phyloP scores from a whole-genome alignment of 1,140 invertebrate genomes.

The Drepana arcuata region DNA sequence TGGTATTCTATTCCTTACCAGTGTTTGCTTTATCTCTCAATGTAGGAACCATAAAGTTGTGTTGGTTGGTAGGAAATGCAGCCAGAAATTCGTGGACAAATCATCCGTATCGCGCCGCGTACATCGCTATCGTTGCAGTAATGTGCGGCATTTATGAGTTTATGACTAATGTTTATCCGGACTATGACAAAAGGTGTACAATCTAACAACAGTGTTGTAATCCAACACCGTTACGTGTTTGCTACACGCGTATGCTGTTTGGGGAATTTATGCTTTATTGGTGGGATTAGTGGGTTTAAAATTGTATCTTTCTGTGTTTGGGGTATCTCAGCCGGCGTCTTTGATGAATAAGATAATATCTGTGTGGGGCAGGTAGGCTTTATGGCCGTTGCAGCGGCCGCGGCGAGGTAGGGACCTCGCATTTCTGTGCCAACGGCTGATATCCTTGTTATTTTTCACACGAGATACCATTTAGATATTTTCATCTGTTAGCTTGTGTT shows the following conservation, averaged over 20 bases:
- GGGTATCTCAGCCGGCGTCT: conserved; percentile 37
- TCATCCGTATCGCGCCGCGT: neutral
- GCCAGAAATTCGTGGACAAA: too few relatives aligned
- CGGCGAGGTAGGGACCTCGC: too few relatives aligned
- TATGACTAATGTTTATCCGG: conserved; percentile 44
- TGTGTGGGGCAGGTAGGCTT: conserved; percentile 57
- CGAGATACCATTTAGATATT: too few relatives aligned
- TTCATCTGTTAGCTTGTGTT: too few relatives aligned
- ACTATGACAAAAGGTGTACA: conserved; percentile 53
- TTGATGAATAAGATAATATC: conserved; percentile 60
- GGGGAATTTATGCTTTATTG: conserved; percentile 6
- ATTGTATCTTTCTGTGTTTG: conserved; percentile 27
- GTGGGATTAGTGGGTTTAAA: conserved; percentile 6
- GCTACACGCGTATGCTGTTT: too few relatives aligned
- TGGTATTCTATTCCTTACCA: too few relatives aligned
- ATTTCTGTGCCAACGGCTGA: conserved; percentile 16
- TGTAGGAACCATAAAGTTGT: too few relatives aligned
- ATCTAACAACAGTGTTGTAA: conserved; percentile 55
- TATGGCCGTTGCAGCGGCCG: conserved; percentile 28
- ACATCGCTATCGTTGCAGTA: neutral
- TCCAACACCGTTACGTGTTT: conserved; percentile 50
- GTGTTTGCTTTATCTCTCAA: too few relatives aligned
- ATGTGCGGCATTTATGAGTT: conserved; percentile 7
- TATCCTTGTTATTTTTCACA: conserved; percentile 27
- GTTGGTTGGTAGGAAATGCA: too few relatives aligned